Conservation (phyloP, 1,140 invertebrate genomes). For the Ceratoteleas bidentatus region DNA sequence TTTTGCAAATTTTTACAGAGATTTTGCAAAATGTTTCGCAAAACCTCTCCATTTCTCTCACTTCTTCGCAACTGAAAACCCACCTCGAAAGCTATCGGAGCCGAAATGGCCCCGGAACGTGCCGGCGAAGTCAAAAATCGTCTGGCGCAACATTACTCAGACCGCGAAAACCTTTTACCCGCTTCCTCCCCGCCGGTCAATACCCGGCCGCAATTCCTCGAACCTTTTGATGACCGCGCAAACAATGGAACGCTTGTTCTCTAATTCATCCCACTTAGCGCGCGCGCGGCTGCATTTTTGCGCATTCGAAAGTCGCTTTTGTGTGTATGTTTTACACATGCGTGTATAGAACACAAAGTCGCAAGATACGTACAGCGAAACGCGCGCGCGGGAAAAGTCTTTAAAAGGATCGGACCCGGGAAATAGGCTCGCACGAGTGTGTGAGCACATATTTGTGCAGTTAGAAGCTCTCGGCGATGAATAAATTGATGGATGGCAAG, state of each 20-base stretch:
- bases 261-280: conserved; percentile 58
- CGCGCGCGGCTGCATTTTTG: background rate
- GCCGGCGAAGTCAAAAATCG: conserved; percentile 21
- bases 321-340: conserved; percentile 36
- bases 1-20: too few species aligned
- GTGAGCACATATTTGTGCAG: conserved; percentile 81
- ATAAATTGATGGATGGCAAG: conserved; percentile 70
- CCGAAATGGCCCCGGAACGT: too few species aligned
- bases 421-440: conserved; percentile 80
- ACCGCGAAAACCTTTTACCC: conserved; percentile 16
- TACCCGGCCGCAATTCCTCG: conserved; percentile 14
- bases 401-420: conserved; percentile 77
- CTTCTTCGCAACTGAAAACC: too few species aligned
- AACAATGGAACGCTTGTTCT: conserved; percentile 49
- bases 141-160: conserved; percentile 3
- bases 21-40: too few species aligned
- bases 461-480: conserved; percentile 78
- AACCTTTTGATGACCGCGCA: conserved; percentile 16
- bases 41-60: too few species aligned
- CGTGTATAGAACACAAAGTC: conserved; percentile 48
- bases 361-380: conserved; percentile 48
- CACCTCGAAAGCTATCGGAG: too few species aligned
- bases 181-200: background rate
- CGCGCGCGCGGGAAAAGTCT: conserved; percentile 73
- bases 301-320: conserved; percentile 44